phyloP scores from a whole-genome alignment of 2,888 invertebrate species.

The Phortica okadai region DNA sequence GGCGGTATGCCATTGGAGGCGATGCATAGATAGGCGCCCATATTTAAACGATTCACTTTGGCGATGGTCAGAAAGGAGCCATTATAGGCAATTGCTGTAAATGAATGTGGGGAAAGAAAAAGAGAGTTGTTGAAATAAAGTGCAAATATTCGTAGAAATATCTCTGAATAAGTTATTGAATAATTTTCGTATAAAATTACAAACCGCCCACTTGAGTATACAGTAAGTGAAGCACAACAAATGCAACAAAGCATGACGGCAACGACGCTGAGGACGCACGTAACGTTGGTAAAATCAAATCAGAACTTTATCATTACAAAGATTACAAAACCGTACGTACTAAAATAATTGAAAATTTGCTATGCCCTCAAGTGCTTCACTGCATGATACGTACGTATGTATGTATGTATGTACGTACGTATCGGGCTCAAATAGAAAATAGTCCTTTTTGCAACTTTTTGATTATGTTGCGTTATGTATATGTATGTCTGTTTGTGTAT shows the following conservation, averaged over 20 bases:
- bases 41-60: slow-evolving; percentile 85
- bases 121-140: neutral
- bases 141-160: neutral
- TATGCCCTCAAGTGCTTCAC: slow-evolving; percentile 20
- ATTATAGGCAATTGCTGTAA: slow-evolving; percentile 81
- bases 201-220: neutral
- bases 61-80: slow-evolving; percentile 85
- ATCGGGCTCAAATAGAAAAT: neutral
- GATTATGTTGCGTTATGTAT: neutral
- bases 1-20: slow-evolving; percentile 90
- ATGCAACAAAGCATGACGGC: neutral
- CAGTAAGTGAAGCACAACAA: neutral
- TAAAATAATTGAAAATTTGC: slow-evolving; percentile 27
- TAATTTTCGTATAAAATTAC: neutral
- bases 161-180: neutral
- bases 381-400: neutral
- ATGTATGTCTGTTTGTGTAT: neutral
- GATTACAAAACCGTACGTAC: slow-evolving; percentile 24
- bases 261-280: neutral
- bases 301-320: slow-evolving; percentile 22
- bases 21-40: slow-evolving; percentile 89
- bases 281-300: slow-evolving; percentile 4
- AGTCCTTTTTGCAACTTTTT: neutral
- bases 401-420: neutral
- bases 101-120: neutral